phyloP scores from a whole-genome alignment of 2,797 vertebrate genomes.

The Tokudaia muenninki region DNA sequence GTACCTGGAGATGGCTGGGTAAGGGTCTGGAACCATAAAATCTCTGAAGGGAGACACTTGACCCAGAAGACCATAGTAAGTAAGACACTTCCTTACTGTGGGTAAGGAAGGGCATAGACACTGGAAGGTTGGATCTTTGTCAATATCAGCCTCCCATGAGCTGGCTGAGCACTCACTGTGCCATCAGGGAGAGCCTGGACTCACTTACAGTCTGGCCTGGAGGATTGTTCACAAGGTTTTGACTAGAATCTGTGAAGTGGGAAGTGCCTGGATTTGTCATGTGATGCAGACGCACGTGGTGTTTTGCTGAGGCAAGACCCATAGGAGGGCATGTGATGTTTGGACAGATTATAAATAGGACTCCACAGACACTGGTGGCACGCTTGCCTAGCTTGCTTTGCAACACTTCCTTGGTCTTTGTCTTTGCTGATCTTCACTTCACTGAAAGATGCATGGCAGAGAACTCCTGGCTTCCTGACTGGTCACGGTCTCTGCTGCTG shows the following conservation, averaged over 20 bases:
- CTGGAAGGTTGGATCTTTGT: background rate
- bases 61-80: too few relatives aligned
- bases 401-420: background rate
- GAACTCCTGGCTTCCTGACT: background rate
- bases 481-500: background rate
- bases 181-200: conserved; percentile 13
- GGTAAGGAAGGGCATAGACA: background rate
- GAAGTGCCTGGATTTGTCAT: background rate
- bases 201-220: background rate
- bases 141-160: fast-evolving
- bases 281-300: background rate
- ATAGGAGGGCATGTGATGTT: background rate
- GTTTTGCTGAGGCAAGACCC: background rate
- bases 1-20: background rate
- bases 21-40: background rate
- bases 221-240: background rate
- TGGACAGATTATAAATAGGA: background rate
- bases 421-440: background rate
- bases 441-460: background rate
- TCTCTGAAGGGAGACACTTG: background rate
- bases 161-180: background rate
- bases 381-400: background rate
- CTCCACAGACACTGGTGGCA: background rate
- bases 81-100: too few relatives aligned
- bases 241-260: background rate